A percentile compares a stretch with the other conserved stretches of the same genome.
Conservation (phyloP, 2,888 invertebrate genomes). For the Melanotus villosus region DNA sequence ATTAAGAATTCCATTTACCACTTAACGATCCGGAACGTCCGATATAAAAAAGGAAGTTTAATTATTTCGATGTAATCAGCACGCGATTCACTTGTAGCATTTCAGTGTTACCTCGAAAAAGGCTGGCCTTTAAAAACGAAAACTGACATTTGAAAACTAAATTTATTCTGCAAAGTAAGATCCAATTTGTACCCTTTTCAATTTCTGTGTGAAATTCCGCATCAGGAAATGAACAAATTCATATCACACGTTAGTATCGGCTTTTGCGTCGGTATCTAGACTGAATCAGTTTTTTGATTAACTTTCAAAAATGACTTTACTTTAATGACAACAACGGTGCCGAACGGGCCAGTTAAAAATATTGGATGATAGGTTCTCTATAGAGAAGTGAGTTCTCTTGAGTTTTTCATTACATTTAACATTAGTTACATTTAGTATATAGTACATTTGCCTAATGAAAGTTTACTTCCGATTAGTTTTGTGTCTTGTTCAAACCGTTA, state of each 20-base stretch:
- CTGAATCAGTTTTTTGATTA: not conserved
- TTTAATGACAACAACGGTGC: not conserved
- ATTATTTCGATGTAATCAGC: not conserved
- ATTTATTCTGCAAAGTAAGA: slow-evolving; percentile 10
- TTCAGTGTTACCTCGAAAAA: not conserved
- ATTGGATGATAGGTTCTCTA: no score
- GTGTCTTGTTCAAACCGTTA: not conserved
- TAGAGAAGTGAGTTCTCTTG: no score
- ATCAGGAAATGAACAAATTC: slow-evolving; percentile 3
- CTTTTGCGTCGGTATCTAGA: not conserved
- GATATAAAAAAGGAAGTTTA: slow-evolving; percentile 4
- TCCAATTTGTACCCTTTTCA: not conserved
- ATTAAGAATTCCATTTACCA: not conserved
- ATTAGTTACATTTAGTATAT: no score
- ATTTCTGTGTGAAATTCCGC: slow-evolving; percentile 1
- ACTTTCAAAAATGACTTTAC: not conserved
- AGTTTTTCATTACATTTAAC: slow-evolving; percentile 8
- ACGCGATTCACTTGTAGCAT: not conserved
- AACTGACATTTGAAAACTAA: slow-evolving; percentile 11
- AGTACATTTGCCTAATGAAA: slow-evolving; percentile 23
- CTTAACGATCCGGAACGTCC: not conserved
- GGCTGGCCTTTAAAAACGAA: not conserved
- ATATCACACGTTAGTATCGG: not conserved
- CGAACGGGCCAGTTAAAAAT: not conserved
- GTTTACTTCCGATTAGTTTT: slow-evolving; percentile 2